Percentiles rank a stretch among this genome's conserved stretches.
Conservation (phyloP, 2,113 vertebrate genomes). For the Peromyscus californicus region DNA sequence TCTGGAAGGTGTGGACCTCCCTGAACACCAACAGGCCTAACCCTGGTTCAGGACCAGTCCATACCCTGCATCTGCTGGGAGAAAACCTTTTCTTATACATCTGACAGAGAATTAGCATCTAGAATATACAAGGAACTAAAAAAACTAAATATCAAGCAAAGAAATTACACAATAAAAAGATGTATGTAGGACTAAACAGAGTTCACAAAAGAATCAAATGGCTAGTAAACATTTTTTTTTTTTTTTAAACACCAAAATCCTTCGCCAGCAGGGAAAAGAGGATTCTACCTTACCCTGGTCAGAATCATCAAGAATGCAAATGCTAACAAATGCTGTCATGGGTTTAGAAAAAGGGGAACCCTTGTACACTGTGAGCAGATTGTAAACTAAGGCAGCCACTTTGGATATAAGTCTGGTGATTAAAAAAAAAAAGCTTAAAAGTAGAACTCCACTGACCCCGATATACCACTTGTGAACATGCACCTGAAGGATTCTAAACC, state of each 20-base stretch:
- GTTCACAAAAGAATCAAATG: neutral
- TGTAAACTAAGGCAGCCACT: neutral
- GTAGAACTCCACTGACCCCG: neutral
- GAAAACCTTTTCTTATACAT: neutral
- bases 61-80: neutral
- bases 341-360: neutral
- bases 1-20: neutral
- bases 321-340: neutral
- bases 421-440: neutral
- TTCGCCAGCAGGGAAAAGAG: neutral
- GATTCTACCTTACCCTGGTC: neutral
- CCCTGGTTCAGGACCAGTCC: neutral
- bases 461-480: neutral
- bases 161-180: neutral
- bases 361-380: neutral
- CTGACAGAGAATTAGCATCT: neutral
- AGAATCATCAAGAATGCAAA: neutral
- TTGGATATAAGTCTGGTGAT: neutral
- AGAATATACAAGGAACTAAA: neutral
- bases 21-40: neutral
- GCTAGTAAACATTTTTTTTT: neutral
- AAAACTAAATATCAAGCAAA: neutral
- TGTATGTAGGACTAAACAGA: neutral
- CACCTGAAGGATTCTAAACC: neutral
- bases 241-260: neutral